Conservation (phyloP, 2,113 vertebrate genomes). For the Ceratotherium simum region DNA sequence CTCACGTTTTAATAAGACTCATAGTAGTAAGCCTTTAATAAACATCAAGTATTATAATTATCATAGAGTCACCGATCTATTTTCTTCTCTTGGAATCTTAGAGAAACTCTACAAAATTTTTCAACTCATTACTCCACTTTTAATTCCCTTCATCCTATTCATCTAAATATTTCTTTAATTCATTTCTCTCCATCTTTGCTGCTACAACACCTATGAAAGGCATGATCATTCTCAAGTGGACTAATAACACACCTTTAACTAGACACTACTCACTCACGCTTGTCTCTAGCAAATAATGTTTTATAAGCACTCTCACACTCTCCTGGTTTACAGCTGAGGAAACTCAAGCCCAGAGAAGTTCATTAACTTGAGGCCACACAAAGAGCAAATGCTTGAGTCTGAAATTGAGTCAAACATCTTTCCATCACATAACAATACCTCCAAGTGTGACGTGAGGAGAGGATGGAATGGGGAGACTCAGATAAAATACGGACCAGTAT, state of each 20-base stretch:
- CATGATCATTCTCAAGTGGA: not conserved
- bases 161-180: not conserved
- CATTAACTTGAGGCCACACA: not conserved
- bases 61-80: not conserved
- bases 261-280: not conserved
- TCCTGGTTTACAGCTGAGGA: not conserved
- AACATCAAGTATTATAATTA: not conserved
- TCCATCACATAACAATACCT: not conserved
- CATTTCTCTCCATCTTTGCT: not conserved
- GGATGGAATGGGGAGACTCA: not conserved
- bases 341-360: not conserved
- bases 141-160: not conserved
- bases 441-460: not conserved
- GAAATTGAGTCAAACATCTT: not conserved
- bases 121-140: not conserved
- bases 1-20: not conserved
- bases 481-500: not conserved
- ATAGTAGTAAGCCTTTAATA: not conserved
- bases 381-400: not conserved
- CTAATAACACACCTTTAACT: not conserved
- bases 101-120: not conserved
- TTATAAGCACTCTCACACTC: not conserved
- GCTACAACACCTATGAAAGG: not conserved
- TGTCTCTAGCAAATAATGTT: not conserved
- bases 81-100: not conserved